Evolutionary conservation across 1,140 invertebrate genomes (phyloP).

Genomic region (Latrodectus geometricus): DNA sequence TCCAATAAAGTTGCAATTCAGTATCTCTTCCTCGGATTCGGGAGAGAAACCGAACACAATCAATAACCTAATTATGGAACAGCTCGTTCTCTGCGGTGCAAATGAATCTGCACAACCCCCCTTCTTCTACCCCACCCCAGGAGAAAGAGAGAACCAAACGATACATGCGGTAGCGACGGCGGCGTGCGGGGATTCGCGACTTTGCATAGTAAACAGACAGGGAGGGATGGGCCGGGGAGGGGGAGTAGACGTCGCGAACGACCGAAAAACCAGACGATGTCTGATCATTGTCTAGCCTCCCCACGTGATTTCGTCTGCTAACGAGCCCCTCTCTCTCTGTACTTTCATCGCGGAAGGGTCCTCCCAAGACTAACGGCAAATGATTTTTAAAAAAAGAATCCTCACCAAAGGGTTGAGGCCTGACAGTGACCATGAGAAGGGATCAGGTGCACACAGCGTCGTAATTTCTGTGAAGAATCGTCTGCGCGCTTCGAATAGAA

Average conservation of each 20-base stretch:
- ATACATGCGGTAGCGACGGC: too few species aligned
- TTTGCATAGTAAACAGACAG: conserved; percentile 36
- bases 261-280: conserved; percentile 37
- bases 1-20: too few species aligned
- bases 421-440: too few species aligned
- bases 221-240: neutral
- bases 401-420: too few species aligned
- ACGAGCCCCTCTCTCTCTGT: neutral
- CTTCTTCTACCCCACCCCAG: too few species aligned
- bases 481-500: neutral
- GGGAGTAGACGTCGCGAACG: neutral
- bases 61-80: too few species aligned
- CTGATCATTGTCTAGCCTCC: conserved; percentile 44
- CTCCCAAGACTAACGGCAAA: neutral
- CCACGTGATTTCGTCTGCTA: conserved; percentile 41
- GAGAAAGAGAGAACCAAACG: too few species aligned
- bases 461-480: neutral
- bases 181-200: neutral
- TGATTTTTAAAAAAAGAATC: neutral
- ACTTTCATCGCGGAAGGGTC: conserved; percentile 5
- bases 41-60: too few species aligned
- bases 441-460: neutral
- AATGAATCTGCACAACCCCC: too few species aligned
- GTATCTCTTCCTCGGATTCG: too few species aligned
- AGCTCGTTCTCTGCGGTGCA: too few species aligned